A percentile compares a stretch with the other conserved stretches of the same genome.
These are phyloP conservation scores for Upupa epops DNA, from an alignment of 2,113 vertebrate species.

Conservation along the genomic window DNA sequence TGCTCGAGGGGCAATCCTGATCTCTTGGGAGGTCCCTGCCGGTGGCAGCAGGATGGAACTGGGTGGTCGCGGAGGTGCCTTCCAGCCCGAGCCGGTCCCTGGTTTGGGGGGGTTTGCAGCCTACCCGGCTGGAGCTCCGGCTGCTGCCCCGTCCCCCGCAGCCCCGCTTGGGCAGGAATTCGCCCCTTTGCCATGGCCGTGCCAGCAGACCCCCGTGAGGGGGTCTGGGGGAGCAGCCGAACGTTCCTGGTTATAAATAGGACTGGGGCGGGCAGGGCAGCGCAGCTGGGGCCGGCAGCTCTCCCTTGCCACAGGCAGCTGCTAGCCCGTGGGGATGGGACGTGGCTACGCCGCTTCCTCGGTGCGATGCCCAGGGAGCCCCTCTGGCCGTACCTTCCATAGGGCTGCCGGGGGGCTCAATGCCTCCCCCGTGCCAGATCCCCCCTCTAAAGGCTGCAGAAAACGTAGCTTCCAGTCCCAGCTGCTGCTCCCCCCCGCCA, in stretches of 20 bases:
- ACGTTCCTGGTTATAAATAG: neutral
- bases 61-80: too few species aligned
- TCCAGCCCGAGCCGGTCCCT: too few species aligned
- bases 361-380: neutral
- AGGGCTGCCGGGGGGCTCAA: neutral
- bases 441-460: neutral
- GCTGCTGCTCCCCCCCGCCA: neutral
- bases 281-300: neutral
- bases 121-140: rapidly evolving
- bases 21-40: too few species aligned
- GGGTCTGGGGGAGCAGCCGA: neutral
- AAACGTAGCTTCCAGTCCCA: neutral
- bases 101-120: neutral
- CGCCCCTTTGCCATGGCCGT: neutral
- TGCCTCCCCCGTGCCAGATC: neutral
- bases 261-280: neutral
- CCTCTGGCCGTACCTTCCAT: neutral
- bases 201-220: too few species aligned
- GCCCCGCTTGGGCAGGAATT: neutral
- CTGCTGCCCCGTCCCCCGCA: rapidly evolving
- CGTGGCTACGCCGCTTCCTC: neutral
- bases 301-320: conserved; percentile 7
- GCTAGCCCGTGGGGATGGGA: neutral
- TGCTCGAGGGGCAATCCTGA: too few species aligned
- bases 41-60: too few species aligned